These are phyloP conservation scores for Fistularia commersonii DNA, from an alignment of 2,797 vertebrate species.

Conservation along the genomic window DNA sequence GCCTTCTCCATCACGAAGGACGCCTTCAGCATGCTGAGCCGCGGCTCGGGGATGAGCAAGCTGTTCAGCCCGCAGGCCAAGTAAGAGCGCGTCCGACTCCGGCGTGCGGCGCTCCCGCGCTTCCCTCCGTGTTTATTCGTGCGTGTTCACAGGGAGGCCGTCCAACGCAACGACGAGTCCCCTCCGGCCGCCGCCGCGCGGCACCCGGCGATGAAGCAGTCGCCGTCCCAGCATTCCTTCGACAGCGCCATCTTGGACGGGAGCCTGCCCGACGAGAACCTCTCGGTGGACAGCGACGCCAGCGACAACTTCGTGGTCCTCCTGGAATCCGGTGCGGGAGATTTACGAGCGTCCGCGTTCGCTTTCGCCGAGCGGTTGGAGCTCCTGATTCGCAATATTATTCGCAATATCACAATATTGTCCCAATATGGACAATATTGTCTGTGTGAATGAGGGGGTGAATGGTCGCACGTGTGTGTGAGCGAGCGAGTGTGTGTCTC, in stretches of 20 bases:
- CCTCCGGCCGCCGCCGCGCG: conserved; percentile 68
- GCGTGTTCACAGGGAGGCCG: conserved; percentile 73
- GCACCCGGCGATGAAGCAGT: conserved; percentile 84
- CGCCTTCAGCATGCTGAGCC: conserved; percentile 86
- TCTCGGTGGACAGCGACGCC: conserved; percentile 88
- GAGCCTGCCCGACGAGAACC: conserved; percentile 85
- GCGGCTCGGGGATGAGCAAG: conserved; percentile 89
- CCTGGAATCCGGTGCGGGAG: conserved; percentile 81
- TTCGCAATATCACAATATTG: too few relatives aligned
- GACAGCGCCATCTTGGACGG: conserved; percentile 87
- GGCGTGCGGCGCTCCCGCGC: conserved; percentile 17
- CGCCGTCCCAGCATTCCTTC: conserved; percentile 89
- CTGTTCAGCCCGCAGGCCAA: conserved; percentile 75
- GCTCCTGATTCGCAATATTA: too few relatives aligned
- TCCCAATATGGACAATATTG: too few relatives aligned
- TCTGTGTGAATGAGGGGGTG: too few relatives aligned
- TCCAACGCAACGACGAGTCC: conserved; percentile 77
- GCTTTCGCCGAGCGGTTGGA: too few relatives aligned
- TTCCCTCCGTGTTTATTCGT: conserved; percentile 17
- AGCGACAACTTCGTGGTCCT: conserved; percentile 89
- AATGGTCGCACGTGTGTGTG: too few relatives aligned
- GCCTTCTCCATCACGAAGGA: conserved; percentile 92
- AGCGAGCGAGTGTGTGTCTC: too few relatives aligned
- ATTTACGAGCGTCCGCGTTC: too few relatives aligned
- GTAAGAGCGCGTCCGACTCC: conserved; percentile 42